Base-by-base conservation (phyloP, 2,888 invertebrate species). In the Cyaniris semiargus region DNA sequence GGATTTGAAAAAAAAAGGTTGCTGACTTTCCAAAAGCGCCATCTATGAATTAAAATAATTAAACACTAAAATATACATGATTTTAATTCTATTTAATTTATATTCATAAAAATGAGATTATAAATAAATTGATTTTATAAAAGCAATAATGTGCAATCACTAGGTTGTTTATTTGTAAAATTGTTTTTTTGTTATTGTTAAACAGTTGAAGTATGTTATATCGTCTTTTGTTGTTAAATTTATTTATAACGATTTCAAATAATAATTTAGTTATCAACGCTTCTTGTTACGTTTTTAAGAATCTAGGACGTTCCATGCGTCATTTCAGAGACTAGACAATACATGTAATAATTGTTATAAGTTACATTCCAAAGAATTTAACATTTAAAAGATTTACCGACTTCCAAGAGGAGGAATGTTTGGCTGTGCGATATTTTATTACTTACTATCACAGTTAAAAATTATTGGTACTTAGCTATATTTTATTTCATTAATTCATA, bases 161-260 rank as follows among this genome's bases (percentile, higher is more conserved):
- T 66, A 66, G 66, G 13, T 27, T 66, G 27, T 66, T 66, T 15
- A 15, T 27, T 27, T 66, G 66, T 66, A 66, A 66, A 66, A 27
- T 31, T 66, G 66, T 66, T 27, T 66, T 27, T 66, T 27, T 66
- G 13, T 18, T 66, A 18, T 31, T 31, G 66, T 27, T 31, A 66
- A 27, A 66, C 13, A 31, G 15, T 15, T 66, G 4, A 66, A 66
- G 23, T 66, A 66, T 38, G 10, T 38, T 10, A 38, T 10, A 44
- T 44, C 31, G 66, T 66, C n/a, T 70, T 38, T 34, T 71, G n/a
- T n/a, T 71, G 71, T 71, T 21, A 6, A 71, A 71, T n/a, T n/a
- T 71, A 10, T 38, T 70, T 38, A 8, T 38, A n/a, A 71, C n/a
- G 10, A 71, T 38, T 70, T 10, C 10, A 8, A 71, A 10, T 21